Percentiles rank a stretch among this genome's conserved stretches.
phyloP scores from a whole-genome alignment of 64 coral and sea anemone species.

The Catalaphyllia jardinei region DNA sequence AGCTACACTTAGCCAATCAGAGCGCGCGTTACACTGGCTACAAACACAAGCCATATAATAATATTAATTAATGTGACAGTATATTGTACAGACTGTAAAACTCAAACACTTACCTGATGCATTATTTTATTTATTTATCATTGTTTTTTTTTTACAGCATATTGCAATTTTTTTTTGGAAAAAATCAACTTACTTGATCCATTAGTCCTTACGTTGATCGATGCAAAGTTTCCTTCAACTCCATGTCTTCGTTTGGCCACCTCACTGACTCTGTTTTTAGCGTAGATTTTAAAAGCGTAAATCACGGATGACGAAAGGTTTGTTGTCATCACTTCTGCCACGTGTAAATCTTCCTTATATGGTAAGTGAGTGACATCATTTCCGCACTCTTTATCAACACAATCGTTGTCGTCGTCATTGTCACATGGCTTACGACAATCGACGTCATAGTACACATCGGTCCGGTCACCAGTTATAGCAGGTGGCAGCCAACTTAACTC shows the following conservation, averaged over 20 bases:
- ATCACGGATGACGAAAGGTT: neutral
- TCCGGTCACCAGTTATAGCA: neutral
- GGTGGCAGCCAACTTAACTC: neutral
- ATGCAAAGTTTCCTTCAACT: neutral
- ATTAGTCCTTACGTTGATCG: neutral
- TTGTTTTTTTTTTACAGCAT: no score
- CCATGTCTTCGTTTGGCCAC: neutral
- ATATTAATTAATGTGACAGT: no score
- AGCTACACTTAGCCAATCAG: no score
- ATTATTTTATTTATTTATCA: no score
- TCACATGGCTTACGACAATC: neutral
- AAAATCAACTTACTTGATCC: neutral
- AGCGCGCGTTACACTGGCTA: no score
- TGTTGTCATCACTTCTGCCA: no score
- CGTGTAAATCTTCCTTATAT: neutral
- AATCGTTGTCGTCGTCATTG: neutral
- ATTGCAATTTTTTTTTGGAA: no score
- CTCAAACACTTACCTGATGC: neutral
- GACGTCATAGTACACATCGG: neutral
- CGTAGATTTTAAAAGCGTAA: neutral
- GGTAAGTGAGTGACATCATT: neutral
- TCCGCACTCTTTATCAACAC: neutral
- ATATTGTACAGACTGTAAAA: no score
- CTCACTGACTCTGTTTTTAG: constrained; percentile 6
- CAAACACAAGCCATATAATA: no score